A percentile compares a stretch with the other conserved stretches of the same genome.
These are phyloP conservation scores for Pimephales promelas DNA, from an alignment of 2,113 vertebrate species.

Conservation along the genomic window DNA sequence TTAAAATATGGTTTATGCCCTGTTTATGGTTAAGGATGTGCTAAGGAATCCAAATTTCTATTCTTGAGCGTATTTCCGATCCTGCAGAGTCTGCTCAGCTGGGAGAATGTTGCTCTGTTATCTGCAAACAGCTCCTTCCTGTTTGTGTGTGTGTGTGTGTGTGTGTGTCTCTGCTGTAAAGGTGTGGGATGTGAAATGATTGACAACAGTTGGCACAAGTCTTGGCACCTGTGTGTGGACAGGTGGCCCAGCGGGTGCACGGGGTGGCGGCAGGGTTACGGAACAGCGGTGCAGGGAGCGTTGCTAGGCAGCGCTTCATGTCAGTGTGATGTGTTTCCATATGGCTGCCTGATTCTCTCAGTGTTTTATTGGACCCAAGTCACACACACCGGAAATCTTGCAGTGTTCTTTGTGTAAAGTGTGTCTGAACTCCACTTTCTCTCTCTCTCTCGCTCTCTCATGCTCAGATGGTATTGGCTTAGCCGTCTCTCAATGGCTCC, in stretches of 20 bases:
- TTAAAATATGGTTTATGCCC: constrained; percentile 1
- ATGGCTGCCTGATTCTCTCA: constrained; percentile 43
- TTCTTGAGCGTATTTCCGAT: constrained; percentile 20
- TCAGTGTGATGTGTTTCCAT: constrained; percentile 46
- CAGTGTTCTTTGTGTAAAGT: not conserved
- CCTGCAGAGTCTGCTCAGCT: constrained; percentile 4
- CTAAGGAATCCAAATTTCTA: constrained; percentile 16
- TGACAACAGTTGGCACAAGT: constrained; percentile 44
- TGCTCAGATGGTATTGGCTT: not conserved
- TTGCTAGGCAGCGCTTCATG: constrained; percentile 45
- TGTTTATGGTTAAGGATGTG: not conserved
- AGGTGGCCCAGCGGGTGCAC: constrained; percentile 46
- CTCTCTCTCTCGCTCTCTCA: not conserved
- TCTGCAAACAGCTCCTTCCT: constrained; percentile 10
- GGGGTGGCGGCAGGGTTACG: constrained; percentile 9
- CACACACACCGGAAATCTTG: constrained; percentile 16
- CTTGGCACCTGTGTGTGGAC: constrained; percentile 45
- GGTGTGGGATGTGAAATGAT: constrained; percentile 40
- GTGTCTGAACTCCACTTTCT: not conserved
- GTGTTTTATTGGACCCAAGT: constrained; percentile 2
- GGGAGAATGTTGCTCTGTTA: constrained; percentile 7
- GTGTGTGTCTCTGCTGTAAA: not conserved
- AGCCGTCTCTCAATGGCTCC: not conserved
- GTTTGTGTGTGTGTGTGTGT: constrained; percentile 10
- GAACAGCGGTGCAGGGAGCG: constrained; percentile 46